phyloP scores from a whole-genome alignment of 2,888 invertebrate genomes.

The Melanostoma mellinum region DNA sequence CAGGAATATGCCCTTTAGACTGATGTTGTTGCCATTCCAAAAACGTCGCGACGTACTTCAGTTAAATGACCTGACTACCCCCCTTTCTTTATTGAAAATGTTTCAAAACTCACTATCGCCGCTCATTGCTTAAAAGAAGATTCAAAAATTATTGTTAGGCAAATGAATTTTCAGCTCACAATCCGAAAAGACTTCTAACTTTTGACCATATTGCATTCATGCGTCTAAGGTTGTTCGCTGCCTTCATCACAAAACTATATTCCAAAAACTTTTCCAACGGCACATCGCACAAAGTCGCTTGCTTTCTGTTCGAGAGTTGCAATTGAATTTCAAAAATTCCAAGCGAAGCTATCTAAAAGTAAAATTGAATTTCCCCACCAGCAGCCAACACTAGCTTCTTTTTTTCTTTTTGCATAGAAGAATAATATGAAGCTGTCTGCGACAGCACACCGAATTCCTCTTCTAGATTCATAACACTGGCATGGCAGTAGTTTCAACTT shows the following conservation, averaged over 20 bases:
- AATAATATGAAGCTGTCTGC: constrained; percentile 1
- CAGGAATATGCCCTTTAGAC: too few relatives aligned
- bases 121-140: too few relatives aligned
- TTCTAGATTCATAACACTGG: constrained; percentile 6
- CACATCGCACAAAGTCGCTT: constrained; percentile 30
- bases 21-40: too few relatives aligned
- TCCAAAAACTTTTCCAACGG: constrained; percentile 16
- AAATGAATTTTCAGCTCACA: too few relatives aligned
- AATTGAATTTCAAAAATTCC: constrained; percentile 56
- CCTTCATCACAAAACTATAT: constrained; percentile 22
- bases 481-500: constrained; percentile 28
- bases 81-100: too few relatives aligned
- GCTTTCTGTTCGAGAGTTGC: constrained; percentile 25
- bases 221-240: background rate
- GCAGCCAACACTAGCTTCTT: background rate
- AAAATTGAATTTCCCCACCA: constrained; percentile 51
- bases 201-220: constrained; percentile 23
- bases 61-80: too few relatives aligned
- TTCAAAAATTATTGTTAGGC: too few relatives aligned
- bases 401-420: constrained; percentile 5
- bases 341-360: constrained; percentile 40
- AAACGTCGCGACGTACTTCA: too few relatives aligned
- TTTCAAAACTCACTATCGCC: too few relatives aligned
- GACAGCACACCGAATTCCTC: constrained; percentile 34
- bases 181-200: background rate